Evolutionary conservation across 92 coral and sea anemone species (phyloP), one percentile per base, ranked within the genome.

Genomic region (Epizoanthus rinbou): DNA sequence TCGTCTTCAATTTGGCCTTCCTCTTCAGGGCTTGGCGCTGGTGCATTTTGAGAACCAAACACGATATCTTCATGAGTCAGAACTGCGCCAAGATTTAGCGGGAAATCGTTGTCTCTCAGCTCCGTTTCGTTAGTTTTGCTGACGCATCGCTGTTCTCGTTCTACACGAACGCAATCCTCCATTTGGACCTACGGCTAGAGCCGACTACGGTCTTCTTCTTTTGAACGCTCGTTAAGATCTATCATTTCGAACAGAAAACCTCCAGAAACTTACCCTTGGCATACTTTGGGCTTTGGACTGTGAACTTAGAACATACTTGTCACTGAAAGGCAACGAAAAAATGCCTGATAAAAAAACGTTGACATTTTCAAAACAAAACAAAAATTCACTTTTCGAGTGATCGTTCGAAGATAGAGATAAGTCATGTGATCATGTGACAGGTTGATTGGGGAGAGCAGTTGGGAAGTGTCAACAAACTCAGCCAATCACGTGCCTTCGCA

Each of bases 381-480:
- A 73, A 47, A 62, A n/a, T 56, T 78, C 22, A 52, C 60, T 68
- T 73, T 73, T 74, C 81, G 69, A 59, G 21, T 39, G 71, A 28
- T 59, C 81, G 16, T 23, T 15, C 69, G 28, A 63, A 28, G 69
- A 64, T 14, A 21, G 18, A 50, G 68, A 65, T 78, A 76, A 78
- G 82, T 78, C 82, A 78, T 62, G 82, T 78, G 82, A 78, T 91
- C 92, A 86, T 81, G 93, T 88, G 91, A 91, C 89, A 57, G 80
- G 81, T 75, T 79, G 64, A 63, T 31, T 57, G 50, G 70, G 50
- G 47, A 4, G 50, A 43, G 50, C 50, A 43, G 50, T 69, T 88
- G 66, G 81, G 85, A 80, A 86, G 75, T 88, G 87, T 88, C 86
- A 90, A 93, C 88, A 88, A 68, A 69, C 58, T 66, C 59, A 69